phyloP scores from a whole-genome alignment of 1,140 invertebrate species.

The Brachionus rubens region DNA sequence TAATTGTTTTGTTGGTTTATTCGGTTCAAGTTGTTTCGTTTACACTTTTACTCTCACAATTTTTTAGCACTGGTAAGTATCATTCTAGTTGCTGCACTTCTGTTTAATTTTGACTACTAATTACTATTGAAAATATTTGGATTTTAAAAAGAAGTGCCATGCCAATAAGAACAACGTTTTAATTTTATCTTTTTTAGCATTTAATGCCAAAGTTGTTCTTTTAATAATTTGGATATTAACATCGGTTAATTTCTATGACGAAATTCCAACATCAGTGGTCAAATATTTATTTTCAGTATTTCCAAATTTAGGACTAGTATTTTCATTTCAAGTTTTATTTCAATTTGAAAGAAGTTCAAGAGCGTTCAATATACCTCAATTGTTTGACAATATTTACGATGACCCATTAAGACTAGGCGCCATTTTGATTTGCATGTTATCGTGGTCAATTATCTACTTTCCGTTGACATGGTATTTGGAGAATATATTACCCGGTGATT shows the following conservation, averaged over 20 bases:
- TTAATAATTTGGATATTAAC: constrained; percentile 36
- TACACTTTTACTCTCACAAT: constrained; percentile 24
- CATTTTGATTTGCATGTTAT: not conserved
- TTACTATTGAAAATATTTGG: too few species aligned
- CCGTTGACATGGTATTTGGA: constrained; percentile 68
- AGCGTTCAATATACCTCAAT: not conserved
- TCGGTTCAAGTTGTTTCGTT: constrained; percentile 28
- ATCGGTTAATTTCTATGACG: constrained; percentile 37
- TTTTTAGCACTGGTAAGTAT: constrained; percentile 42
- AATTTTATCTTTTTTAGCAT: not conserved
- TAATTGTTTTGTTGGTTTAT: constrained; percentile 7
- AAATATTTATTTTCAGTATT: constrained; percentile 31
- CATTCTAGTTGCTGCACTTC: too few species aligned
- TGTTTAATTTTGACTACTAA: too few species aligned
- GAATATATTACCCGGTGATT: constrained; percentile 67
- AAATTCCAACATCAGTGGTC: constrained; percentile 22
- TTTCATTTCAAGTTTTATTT: constrained; percentile 26
- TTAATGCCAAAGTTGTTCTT: constrained; percentile 18
- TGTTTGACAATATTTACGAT: constrained; percentile 12
- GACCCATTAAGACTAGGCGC: constrained; percentile 33
- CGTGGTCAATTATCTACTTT: constrained; percentile 41
- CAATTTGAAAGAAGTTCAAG: constrained; percentile 34
- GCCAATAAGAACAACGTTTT: too few species aligned
- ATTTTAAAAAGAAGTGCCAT: too few species aligned
- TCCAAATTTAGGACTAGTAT: constrained; percentile 28